Base-by-base conservation (phyloP, 1,140 invertebrate species). In the Matsumurasca onukii region DNA sequence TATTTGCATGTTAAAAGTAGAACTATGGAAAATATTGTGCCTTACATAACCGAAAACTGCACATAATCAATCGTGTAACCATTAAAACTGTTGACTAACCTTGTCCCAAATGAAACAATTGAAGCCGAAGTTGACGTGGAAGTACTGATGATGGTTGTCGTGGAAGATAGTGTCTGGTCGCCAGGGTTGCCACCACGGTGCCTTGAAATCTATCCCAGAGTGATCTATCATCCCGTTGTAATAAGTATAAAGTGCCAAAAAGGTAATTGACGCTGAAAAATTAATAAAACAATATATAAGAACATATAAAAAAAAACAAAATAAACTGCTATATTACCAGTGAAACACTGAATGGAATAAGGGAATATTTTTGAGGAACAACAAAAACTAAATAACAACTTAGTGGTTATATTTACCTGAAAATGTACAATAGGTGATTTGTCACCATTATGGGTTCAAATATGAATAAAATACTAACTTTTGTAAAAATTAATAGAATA, bases 71-170 rank as follows among this genome's bases (percentile, higher is more conserved):
- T 48, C 2, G 5, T 48, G 1, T 64, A n/a, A 1, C 62, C 30
- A 2, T 12, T 1, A 12, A 68, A n/a, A n/a, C n/a, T n/a, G n/a
- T n/a, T 45, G 24, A 68, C 74, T 78, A 76, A 88, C 87, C 78
- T 83, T 86, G 78, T 90, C 88, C 86, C 88, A 89, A 65, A 86
- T 70, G 22, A 77, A 79, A 73, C 86, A 86, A 74, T 91, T 91
- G 75, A 91, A 90, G 25, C 85, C 87, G 75, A 89, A 91, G 76
- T 91, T 91, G 68, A 88, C 86, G 73, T 91, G 88, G 78, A 89
- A 90, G 78, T 89, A 91, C 77, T 90, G 87, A 73, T 91, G 89
- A 75, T 91, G 89, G 75, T 91, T 86, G 74, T 91, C 89, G 71
- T 91, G 89, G 77, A 90, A 91, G 69, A 87, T 86, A 0, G 86